Base-by-base conservation (phyloP, 2,113 vertebrate species). In the Brachyistius frenatus region DNA sequence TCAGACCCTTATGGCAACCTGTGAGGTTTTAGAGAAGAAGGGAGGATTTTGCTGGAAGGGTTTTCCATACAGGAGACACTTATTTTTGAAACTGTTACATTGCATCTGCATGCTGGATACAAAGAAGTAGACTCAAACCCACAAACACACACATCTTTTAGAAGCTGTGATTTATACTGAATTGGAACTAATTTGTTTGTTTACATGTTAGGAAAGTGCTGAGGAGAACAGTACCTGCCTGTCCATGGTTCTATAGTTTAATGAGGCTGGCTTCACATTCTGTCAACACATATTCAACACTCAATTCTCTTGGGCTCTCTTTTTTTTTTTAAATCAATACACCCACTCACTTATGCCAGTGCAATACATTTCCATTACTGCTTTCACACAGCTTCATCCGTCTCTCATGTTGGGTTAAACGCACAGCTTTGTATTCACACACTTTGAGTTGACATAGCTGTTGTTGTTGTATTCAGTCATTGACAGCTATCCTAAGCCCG, bases 281-380 rank as follows among this genome's bases (percentile, higher is more conserved):
- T 67, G 73, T 78, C 78, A 63, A 76, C 61, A 73, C 64, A 55
- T 44, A 73, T 70, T 69, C 80, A 74, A n/a, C 57, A 62, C 66
- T 65, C 53, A 39, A 46, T 70, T 71, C 67, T 76, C 73, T 10
- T 39, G 74, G 87, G 75, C 16, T 70, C 32, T 66, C 39, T 70
- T 72, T 79, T 83, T 71, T 84, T 23, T 23, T 55, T 46, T 46
- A 46, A 80, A 84, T 86, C 73, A 82, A 52, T 68, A 74, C 81
- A 35, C 75, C 78, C 83, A 82, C 83, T 84, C 75, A 47, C 44
- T 66, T 57, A 73, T 31, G 56, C 54, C 65, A 61, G 11, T 31
- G 72, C 67, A 64, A 44, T 56, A 49, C 71, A 66, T 75, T 80
- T 72, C 80, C 68, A 58, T 67, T 67, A 74, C 71, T 58, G 72